These are phyloP conservation scores for Boloria selene DNA, from an alignment of 2,888 invertebrate species.

Conservation along the genomic window DNA sequence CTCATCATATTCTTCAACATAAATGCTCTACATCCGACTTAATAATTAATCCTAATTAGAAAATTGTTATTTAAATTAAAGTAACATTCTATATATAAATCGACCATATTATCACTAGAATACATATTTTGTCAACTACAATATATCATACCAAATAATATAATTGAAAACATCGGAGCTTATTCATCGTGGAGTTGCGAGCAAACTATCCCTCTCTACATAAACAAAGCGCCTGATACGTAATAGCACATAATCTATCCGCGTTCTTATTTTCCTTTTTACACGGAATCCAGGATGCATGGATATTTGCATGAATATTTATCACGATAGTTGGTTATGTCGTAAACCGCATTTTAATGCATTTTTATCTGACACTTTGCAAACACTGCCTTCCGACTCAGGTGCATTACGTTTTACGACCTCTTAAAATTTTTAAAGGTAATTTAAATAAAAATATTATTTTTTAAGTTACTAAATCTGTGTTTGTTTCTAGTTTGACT, in stretches of 20 bases:
- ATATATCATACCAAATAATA: not conserved
- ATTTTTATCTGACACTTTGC: slow-evolving; percentile 67
- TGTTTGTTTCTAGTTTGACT: not conserved
- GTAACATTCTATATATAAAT: no score
- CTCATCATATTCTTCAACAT: no score
- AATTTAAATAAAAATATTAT: slow-evolving; percentile 2
- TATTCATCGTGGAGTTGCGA: not conserved
- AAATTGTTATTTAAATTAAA: no score
- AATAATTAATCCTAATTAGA: no score
- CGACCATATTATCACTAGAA: no score
- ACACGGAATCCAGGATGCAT: slow-evolving; percentile 78
- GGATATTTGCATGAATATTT: slow-evolving; percentile 78
- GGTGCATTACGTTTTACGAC: slow-evolving; percentile 36
- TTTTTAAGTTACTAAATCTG: slow-evolving; percentile 14
- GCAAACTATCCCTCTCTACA: slow-evolving; percentile 13
- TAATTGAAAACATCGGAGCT: slow-evolving; percentile 6
- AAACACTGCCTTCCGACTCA: slow-evolving; percentile 36
- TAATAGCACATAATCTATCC: slow-evolving; percentile 54
- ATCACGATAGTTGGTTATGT: slow-evolving; percentile 65
- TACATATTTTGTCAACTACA: not conserved
- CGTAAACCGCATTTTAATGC: slow-evolving; percentile 76
- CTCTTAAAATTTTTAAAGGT: slow-evolving; percentile 23
- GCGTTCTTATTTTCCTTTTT: slow-evolving; percentile 77
- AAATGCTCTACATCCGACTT: no score
- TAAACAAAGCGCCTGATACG: slow-evolving; percentile 37